Percentiles rank a stretch among this genome's conserved stretches.
phyloP scores from a whole-genome alignment of 1,140 invertebrate species.

The Pseudomyrmex cubaensis region DNA sequence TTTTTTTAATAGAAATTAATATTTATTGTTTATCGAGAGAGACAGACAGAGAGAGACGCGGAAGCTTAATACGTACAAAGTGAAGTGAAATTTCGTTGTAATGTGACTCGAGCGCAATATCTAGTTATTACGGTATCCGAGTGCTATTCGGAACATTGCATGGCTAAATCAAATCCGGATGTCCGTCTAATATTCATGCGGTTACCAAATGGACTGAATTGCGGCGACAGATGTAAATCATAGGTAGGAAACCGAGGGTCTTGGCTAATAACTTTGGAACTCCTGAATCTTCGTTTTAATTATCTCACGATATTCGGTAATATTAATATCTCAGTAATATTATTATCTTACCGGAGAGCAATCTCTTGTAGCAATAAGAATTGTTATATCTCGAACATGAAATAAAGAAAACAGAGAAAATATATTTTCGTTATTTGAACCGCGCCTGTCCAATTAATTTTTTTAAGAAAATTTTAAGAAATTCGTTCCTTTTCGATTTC shows the following conservation, averaged over 20 bases:
- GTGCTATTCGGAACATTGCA: slow-evolving; percentile 11
- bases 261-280: not conserved
- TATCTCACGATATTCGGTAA: not conserved
- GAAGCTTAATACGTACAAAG: not conserved
- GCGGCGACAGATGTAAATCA: slow-evolving; percentile 36
- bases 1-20: too few relatives aligned
- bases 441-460: too few relatives aligned
- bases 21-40: too few relatives aligned
- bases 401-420: too few relatives aligned
- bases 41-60: not conserved
- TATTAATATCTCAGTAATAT: not conserved
- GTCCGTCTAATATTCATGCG: slow-evolving; percentile 42
- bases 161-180: slow-evolving; percentile 46
- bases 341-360: not conserved
- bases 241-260: not conserved
- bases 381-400: too few relatives aligned
- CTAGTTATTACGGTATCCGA: slow-evolving; percentile 5
- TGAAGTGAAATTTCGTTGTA: not conserved
- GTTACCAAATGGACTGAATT: slow-evolving; percentile 37
- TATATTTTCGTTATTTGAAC: too few relatives aligned
- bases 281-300: not conserved
- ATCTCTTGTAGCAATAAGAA: too few relatives aligned
- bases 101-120: slow-evolving; percentile 13
- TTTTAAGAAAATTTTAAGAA: too few relatives aligned
- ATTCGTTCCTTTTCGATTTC: not conserved